These are phyloP conservation scores for Ochropacha duplaris DNA, from an alignment of 2,888 invertebrate species.

Conservation along the genomic window DNA sequence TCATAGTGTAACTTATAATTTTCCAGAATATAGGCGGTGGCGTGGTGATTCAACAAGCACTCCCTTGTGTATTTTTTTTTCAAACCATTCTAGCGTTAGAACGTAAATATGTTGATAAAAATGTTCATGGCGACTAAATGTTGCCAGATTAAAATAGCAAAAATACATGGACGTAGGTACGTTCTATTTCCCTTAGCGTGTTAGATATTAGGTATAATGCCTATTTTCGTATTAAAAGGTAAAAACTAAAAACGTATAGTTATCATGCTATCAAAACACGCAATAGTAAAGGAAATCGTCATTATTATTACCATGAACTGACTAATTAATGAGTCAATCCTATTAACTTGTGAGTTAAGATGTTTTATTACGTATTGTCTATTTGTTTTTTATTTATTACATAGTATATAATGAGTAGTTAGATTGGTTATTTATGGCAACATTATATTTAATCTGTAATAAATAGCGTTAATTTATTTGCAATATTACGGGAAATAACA, in stretches of 20 bases:
- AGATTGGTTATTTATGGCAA: no score
- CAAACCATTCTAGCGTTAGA: background rate
- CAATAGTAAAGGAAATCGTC: background rate
- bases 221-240: background rate
- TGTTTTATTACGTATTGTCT: slow-evolving; percentile 1
- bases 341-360: background rate
- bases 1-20: no score
- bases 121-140: background rate
- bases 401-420: no score
- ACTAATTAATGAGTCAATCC: background rate
- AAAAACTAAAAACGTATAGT: background rate
- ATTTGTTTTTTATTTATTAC: background rate
- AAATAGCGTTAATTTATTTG: no score
- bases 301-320: slow-evolving; percentile 1
- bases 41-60: background rate
- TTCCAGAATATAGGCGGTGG: background rate
- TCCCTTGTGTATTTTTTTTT: no score
- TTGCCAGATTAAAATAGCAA: background rate
- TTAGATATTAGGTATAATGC: background rate
- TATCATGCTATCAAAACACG: background rate
- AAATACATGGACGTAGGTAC: background rate
- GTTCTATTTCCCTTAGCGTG: background rate
- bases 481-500: background rate
- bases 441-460: background rate
- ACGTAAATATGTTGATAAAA: background rate